A percentile compares a stretch with the other conserved stretches of the same genome.
Evolutionary conservation across 2,797 vertebrate genomes (phyloP).

Genomic region (Pseudochirops cupreus): DNA sequence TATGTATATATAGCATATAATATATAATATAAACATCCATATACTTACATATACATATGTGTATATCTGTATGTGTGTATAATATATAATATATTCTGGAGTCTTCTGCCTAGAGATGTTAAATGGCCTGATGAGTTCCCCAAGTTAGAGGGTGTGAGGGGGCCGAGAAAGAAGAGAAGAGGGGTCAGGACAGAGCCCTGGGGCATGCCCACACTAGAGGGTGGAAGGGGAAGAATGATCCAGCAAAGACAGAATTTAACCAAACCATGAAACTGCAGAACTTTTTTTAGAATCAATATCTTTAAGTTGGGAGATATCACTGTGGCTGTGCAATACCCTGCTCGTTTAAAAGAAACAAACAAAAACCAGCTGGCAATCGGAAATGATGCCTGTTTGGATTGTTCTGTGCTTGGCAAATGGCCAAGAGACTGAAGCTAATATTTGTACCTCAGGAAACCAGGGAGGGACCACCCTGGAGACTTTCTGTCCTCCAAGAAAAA

Average conservation of each 20-base stretch:
- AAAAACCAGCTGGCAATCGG: not conserved
- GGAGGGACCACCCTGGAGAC: not conserved
- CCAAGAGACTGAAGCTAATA: not conserved
- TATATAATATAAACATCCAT: no score
- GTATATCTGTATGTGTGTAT: not conserved
- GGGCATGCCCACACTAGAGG: not conserved
- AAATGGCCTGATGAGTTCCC: not conserved
- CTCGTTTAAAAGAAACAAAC: not conserved
- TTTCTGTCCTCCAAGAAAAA: not conserved
- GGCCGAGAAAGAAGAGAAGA: not conserved
- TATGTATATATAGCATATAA: not conserved
- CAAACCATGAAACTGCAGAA: not conserved
- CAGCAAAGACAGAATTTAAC: not conserved
- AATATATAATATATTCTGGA: not conserved
- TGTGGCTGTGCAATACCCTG: not conserved
- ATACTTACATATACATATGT: no score
- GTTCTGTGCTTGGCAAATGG: not conserved
- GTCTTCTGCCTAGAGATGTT: not conserved
- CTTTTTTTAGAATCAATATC: not conserved
- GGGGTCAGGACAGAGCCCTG: not conserved
- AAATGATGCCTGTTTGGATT: not conserved
- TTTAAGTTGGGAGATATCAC: not conserved
- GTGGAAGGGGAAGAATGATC: not conserved
- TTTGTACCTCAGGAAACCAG: not conserved
- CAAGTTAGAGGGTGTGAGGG: not conserved